Percentiles rank a stretch among this genome's conserved stretches.
phyloP scores from a whole-genome alignment of 2,113 vertebrate species.

The Rhadina sibilatrix region DNA sequence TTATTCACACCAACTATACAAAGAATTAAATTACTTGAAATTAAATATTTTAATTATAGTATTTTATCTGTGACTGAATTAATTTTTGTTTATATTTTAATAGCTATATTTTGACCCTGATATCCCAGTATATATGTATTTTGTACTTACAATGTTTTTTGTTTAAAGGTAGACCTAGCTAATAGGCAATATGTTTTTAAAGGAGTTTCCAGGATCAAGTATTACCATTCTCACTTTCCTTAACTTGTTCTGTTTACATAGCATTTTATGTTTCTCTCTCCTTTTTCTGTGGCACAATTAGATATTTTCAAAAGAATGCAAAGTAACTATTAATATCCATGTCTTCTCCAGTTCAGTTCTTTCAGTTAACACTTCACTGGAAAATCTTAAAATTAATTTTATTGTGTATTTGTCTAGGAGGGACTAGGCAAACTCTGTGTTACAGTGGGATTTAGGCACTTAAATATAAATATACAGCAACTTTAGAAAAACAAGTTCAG shows the following conservation, averaged over 20 bases:
- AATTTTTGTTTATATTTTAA: background rate
- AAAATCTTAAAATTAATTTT: background rate
- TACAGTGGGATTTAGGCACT: conserved; percentile 6
- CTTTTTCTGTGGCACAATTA: background rate
- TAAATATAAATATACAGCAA: background rate
- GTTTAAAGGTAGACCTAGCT: background rate
- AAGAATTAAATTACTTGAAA: background rate
- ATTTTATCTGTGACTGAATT: background rate
- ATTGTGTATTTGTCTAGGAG: background rate
- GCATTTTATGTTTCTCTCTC: background rate
- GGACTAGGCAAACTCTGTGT: background rate
- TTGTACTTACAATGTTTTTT: background rate
- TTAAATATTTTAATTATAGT: background rate
- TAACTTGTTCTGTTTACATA: background rate
- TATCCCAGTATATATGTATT: background rate
- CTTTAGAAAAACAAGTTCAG: background rate
- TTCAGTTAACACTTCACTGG: background rate
- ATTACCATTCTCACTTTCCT: background rate
- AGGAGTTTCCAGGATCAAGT: background rate
- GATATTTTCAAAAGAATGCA: background rate
- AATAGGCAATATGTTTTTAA: background rate
- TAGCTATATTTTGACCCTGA: background rate
- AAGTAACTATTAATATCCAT: background rate
- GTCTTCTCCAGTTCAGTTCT: background rate
- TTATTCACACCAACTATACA: background rate